Evolutionary conservation across 2,113 vertebrate genomes (phyloP), one percentile per base, ranked within the genome.

Genomic region (Sturnira hondurensis): DNA sequence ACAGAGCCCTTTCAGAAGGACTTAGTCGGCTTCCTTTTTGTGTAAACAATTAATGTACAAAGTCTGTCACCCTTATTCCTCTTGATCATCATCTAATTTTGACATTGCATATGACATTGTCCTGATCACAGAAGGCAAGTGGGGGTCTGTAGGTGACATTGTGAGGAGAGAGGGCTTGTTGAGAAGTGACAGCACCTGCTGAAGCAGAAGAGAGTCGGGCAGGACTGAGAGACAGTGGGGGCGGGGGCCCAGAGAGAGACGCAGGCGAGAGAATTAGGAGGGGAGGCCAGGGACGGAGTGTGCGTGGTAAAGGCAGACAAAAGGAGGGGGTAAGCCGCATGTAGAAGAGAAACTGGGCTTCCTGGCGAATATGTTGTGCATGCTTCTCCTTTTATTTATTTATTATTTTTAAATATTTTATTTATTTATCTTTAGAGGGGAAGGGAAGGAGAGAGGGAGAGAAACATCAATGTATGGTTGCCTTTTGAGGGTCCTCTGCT

Each of bases 301-400:
- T 43, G 26, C 36, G 3, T 45, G 22, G 4, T n/a, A 73, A 85
- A 36, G 58, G 13, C 45, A 24, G 43, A 41, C 38, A 17, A 36
- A 58, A 28, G 28, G 20, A 26, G 24, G 41, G 33, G 24, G 0
- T 28, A 6, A 7, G 3, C 15, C 5, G 1, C 3, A 4, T 3
- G 1, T 2, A 28, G 68, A 19, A 63, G 31, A 68, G 19, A 50
- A 63, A 82, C 20, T 3, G 41, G 36, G 19, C 43, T 88, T 43
- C 45, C 45, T 36, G 28, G 13, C n/a, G 38, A n/a, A 5, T 65
- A 54, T 20, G 82, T 67, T 15, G 28, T 26, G 9, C 61, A 9
- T 58, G 15, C 16, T 33, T 86, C 20, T 58, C 24, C 33, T 92
- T 73, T 80, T 26, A 41, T 43, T 90, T 90, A n/a, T n/a, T n/a